Percentiles rank a stretch among this genome's conserved stretches.
phyloP scores from a whole-genome alignment of 2,888 invertebrate species.

The Orchesella flavescens region DNA sequence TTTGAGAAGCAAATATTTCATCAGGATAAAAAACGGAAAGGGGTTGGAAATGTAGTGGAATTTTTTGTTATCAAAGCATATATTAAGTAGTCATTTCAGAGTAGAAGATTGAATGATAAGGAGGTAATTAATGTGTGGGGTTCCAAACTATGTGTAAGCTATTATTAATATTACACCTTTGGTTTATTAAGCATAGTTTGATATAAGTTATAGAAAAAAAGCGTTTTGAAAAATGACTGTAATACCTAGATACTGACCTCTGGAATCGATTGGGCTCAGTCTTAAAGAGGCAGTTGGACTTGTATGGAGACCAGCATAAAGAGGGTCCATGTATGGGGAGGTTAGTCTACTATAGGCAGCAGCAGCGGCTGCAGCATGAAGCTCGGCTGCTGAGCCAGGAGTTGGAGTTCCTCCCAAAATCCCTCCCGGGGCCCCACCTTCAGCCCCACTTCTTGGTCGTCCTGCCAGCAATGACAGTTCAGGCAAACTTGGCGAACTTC shows the following conservation, averaged over 20 bases:
- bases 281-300: conserved; percentile 81
- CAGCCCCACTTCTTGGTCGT: conserved; percentile 68
- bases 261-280: conserved; percentile 74
- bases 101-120: conserved; percentile 48
- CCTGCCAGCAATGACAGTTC: conserved; percentile 70
- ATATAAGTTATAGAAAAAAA: background rate
- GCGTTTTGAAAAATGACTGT: background rate
- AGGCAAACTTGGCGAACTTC: conserved; percentile 69
- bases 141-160: conserved; percentile 49
- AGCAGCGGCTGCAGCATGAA: conserved; percentile 74
- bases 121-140: conserved; percentile 58
- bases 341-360: conserved; percentile 80
- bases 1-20: background rate
- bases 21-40: conserved; percentile 16
- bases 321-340: conserved; percentile 83
- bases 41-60: conserved; percentile 29
- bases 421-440: conserved; percentile 66
- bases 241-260: conserved; percentile 75
- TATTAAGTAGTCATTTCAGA: conserved; percentile 34
- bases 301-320: conserved; percentile 82
- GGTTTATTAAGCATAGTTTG: background rate
- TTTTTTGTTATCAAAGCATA: conserved; percentile 16
- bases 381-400: conserved; percentile 70
- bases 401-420: conserved; percentile 67
- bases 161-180: conserved; percentile 62